Evolutionary conservation across 2,888 invertebrate genomes (phyloP).

Genomic region (Pristionchus maxplancki): DNA sequence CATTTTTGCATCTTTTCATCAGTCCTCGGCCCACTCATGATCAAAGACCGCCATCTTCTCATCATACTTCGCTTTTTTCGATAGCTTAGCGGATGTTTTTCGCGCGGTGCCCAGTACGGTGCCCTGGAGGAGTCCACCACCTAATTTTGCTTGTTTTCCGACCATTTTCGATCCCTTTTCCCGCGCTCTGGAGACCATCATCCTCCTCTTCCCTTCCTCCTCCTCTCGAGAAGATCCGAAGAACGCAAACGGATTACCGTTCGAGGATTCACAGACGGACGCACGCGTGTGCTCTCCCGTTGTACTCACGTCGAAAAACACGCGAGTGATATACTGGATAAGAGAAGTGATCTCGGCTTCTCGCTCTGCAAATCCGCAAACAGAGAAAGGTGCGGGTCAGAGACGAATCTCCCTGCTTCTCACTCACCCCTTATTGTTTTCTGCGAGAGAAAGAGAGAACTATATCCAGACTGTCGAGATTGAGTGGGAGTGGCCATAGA

Average conservation of each 20-base stretch:
- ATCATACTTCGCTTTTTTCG: not conserved
- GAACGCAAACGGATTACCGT: not conserved
- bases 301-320: not conserved
- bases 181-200: not conserved
- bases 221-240: not conserved
- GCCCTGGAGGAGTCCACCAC: not conserved
- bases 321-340: too few species aligned
- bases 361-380: not conserved
- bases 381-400: not conserved
- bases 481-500: not conserved
- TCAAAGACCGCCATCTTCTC: not conserved
- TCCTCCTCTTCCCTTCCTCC: not conserved
- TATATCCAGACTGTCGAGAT: not conserved
- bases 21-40: not conserved
- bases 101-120: not conserved
- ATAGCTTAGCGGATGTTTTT: constrained; percentile 4
- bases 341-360: not conserved
- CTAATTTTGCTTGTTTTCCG: constrained; percentile 3
- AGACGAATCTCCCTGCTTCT: not conserved
- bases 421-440: not conserved
- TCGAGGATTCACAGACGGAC: not conserved
- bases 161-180: not conserved
- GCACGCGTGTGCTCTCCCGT: not conserved
- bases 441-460: not conserved
- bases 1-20: not conserved